These are phyloP conservation scores for Parthenolecanium corni DNA, from an alignment of 2,888 invertebrate genomes.

Conservation along the genomic window DNA sequence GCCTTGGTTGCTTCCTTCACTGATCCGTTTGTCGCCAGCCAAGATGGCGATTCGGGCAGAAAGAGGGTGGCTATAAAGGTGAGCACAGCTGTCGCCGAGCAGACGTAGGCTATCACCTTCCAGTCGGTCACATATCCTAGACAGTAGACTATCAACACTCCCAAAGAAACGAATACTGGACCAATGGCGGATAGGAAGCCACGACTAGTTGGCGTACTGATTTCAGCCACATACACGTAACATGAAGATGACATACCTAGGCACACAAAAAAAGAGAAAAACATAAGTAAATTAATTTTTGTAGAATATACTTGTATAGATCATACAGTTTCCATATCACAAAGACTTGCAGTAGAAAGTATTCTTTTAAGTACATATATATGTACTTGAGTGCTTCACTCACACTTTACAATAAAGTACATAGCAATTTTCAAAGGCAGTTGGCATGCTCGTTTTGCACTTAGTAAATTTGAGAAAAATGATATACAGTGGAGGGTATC, in stretches of 20 bases:
- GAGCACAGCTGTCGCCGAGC: constrained; percentile 47
- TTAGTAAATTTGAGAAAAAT: too few species aligned
- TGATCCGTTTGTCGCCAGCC: constrained; percentile 51
- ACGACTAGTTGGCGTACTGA: constrained; percentile 54
- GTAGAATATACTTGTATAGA: too few species aligned
- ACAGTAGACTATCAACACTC: constrained; percentile 57
- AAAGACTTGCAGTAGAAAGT: too few species aligned
- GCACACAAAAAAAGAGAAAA: neutral
- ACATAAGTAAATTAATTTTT: too few species aligned
- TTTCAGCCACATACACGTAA: constrained; percentile 57
- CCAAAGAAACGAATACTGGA: constrained; percentile 58
- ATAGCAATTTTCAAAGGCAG: too few species aligned
- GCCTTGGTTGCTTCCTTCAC: constrained; percentile 50
- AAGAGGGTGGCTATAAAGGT: constrained; percentile 50
- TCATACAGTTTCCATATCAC: too few species aligned
- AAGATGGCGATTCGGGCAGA: constrained; percentile 58
- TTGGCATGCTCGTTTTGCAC: too few species aligned
- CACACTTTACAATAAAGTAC: too few species aligned
- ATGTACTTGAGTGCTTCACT: too few species aligned
- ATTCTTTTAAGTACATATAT: too few species aligned
- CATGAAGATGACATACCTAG: constrained; percentile 57
- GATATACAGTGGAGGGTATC: too few species aligned
- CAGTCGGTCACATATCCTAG: constrained; percentile 55
- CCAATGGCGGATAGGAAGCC: constrained; percentile 58
- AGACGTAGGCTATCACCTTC: constrained; percentile 45